Evolutionary conservation across 2,797 vertebrate species (phyloP), one percentile per base, ranked within the genome.

Genomic region (Salmo trutta): DNA sequence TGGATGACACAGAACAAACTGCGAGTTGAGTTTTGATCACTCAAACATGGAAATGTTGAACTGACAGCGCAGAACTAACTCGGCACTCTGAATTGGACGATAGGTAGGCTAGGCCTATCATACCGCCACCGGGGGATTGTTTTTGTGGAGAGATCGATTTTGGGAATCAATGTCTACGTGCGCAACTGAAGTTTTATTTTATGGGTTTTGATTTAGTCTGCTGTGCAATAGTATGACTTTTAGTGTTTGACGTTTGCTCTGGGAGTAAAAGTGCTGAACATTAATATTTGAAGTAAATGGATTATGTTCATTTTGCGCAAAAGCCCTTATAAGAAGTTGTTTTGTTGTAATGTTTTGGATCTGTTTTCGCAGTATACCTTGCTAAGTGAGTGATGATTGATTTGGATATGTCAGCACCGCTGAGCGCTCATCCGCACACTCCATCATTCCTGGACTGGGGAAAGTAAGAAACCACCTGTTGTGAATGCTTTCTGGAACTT

Each of bases 381-480:
- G 69, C 77, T 79, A 19, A 79, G 68, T 81, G 79, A 78, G 69
- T 69, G 83, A 79, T 83, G 87, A 87, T 72, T 82, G 89, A 75
- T 86, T 41, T 81, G 83, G 81, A 86, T 53, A 79, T 74, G 85
- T 86, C 89, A 80, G 84, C 75, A 29, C 75, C 75, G 36, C 76
- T 65, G 77, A 59, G 68, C 73, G 47, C 75, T 71, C 76, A 75
- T 80, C 74, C 75, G 65, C 79, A 71, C 73, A 75, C 84, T 79
- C 76, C 78, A 78, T 74, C 82, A 70, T 70, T 68, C 65, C 62
- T 2, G 56, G 66, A 68, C 62, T 80, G 56, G 68, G 76, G 80
- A 78, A 87, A 87, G 82, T 82, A 73, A 75, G 78, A 84, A 84
- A 86, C 72, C 92, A 92, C 89, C 86, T 91, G 91, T 90, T 85